phyloP scores from a whole-genome alignment of 2,113 vertebrate genomes.

The Fukomys damarensis region DNA sequence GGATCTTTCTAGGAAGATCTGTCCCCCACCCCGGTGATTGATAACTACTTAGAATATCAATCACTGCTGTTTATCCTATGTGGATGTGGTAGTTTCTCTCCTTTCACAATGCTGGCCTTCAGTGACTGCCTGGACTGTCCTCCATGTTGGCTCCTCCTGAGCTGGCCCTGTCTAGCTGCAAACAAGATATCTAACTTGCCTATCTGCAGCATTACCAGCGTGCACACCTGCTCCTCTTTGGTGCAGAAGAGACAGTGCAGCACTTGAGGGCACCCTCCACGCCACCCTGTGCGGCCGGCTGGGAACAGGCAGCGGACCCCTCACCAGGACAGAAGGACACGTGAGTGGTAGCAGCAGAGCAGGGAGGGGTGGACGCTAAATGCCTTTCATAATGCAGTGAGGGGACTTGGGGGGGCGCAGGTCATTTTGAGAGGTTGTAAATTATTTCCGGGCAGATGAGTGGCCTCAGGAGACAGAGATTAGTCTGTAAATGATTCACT shows the following conservation, averaged over 20 bases:
- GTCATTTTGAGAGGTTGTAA: neutral
- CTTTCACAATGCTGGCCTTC: too few species aligned
- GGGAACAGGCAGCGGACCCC: neutral
- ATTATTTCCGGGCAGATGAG: conserved; percentile 20
- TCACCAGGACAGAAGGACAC: neutral
- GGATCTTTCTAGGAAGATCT: too few species aligned
- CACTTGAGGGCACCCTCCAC: neutral
- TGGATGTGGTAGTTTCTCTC: too few species aligned
- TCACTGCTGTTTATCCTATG: too few species aligned
- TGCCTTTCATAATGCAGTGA: neutral
- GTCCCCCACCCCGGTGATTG: too few species aligned
- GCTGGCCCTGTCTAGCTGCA: neutral
- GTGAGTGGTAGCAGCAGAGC: neutral
- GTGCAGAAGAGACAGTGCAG: neutral
- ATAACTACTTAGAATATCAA: too few species aligned
- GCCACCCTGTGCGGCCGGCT: neutral
- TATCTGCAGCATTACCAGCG: neutral
- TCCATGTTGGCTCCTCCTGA: too few species aligned
- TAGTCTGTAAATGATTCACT: conserved; percentile 46
- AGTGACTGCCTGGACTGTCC: too few species aligned
- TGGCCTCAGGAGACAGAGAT: neutral
- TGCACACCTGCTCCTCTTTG: neutral
- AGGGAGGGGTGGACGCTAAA: neutral
- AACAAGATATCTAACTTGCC: neutral
- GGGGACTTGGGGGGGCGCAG: neutral